Percentiles rank a stretch among this genome's conserved stretches.
Evolutionary conservation across 2,888 invertebrate species (phyloP).

Genomic region (Eulithis testata): DNA sequence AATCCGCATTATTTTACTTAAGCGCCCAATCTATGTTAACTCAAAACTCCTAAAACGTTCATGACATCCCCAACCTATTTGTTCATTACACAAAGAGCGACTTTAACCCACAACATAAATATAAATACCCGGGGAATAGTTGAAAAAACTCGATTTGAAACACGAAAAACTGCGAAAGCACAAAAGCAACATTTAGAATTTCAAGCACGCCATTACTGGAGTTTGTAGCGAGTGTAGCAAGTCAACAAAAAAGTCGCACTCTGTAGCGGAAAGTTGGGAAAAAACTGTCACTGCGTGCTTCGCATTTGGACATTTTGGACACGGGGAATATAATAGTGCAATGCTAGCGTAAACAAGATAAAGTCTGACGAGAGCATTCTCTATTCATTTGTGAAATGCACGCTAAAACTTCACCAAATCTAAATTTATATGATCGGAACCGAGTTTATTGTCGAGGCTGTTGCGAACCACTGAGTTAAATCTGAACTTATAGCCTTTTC

Average conservation of each 20-base stretch:
- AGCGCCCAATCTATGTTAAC: constrained; percentile 15
- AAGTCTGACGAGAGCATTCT: not conserved
- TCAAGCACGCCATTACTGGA: constrained; percentile 50
- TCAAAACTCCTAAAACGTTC: not conserved
- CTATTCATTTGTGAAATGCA: not conserved
- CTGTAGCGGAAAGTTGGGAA: constrained; percentile 22
- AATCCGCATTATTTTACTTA: constrained; percentile 17
- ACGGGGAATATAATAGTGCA: constrained; percentile 1
- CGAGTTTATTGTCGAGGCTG: too few relatives aligned
- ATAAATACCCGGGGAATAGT: constrained; percentile 48
- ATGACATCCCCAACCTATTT: constrained; percentile 26
- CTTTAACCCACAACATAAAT: constrained; percentile 39
- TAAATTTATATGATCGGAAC: too few relatives aligned
- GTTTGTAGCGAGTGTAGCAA: constrained; percentile 34
- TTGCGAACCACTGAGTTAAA: too few relatives aligned
- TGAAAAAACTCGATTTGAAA: constrained; percentile 50
- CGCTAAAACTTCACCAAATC: not conserved
- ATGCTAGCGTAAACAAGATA: constrained; percentile 1
- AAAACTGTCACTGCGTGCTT: constrained; percentile 20
- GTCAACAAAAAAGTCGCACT: constrained; percentile 47
- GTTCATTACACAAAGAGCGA: constrained; percentile 41
- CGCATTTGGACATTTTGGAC: not conserved
- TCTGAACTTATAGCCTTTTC: too few relatives aligned
- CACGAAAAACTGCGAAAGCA: constrained; percentile 39
- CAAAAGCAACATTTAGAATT: constrained; percentile 53